These are phyloP conservation scores for Hippopotamyrus pictus DNA, from an alignment of 2,797 vertebrate species.

Conservation along the genomic window DNA sequence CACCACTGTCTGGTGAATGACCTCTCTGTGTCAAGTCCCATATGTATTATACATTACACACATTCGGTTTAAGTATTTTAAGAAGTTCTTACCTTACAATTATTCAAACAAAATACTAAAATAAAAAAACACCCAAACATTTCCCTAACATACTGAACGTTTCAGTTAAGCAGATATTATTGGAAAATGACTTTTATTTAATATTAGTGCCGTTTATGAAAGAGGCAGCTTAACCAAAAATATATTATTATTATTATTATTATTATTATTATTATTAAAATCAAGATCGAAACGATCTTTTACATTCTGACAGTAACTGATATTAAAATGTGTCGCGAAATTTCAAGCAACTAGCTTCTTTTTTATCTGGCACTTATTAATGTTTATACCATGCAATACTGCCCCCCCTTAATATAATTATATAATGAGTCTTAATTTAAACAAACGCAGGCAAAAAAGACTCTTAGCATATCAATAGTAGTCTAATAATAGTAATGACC, in stretches of 20 bases:
- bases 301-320: neutral
- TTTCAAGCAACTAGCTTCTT: neutral
- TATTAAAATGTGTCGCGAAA: neutral
- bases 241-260: neutral
- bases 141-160: neutral
- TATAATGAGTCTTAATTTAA: neutral
- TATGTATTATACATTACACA: neutral
- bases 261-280: neutral
- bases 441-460: neutral
- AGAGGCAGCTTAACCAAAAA: neutral
- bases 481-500: neutral
- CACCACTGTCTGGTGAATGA: conserved; percentile 1
- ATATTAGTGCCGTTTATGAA: neutral
- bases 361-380: neutral
- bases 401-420: neutral
- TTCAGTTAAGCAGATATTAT: neutral
- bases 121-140: neutral
- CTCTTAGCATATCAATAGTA: neutral
- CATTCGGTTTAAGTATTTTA: neutral
- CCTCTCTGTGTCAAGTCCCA: neutral
- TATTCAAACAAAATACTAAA: neutral
- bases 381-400: neutral
- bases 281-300: neutral
- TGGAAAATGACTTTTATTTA: neutral
- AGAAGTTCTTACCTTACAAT: neutral